phyloP scores from a whole-genome alignment of 2,888 invertebrate genomes.

The Muscina levida region DNA sequence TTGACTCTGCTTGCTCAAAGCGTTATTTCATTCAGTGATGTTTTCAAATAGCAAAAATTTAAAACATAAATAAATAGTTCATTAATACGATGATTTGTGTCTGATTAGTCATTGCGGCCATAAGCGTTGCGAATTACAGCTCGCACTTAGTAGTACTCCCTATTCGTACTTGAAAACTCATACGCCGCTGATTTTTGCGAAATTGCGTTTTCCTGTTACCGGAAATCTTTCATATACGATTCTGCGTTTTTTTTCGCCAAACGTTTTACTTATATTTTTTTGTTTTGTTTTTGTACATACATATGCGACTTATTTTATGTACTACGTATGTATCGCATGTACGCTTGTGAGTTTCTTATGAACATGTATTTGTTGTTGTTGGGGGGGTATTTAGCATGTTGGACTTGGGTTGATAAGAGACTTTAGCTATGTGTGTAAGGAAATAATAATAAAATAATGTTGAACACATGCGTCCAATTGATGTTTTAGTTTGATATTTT shows the following conservation, averaged over 20 bases:
- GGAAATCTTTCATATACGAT: slow-evolving; percentile 53
- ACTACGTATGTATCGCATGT: neutral
- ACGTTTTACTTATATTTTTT: slow-evolving; percentile 25
- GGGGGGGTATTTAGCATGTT: too few species aligned
- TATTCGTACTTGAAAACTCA: too few species aligned
- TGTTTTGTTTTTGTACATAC: slow-evolving; percentile 8
- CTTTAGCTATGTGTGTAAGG: slow-evolving; percentile 9
- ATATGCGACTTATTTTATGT: slow-evolving; percentile 11
- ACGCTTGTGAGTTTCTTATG: slow-evolving; percentile 1
- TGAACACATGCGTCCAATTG: slow-evolving; percentile 37
- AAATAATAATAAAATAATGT: slow-evolving; percentile 41
- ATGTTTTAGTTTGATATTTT: slow-evolving; percentile 38
- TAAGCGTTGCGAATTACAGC: too few species aligned
- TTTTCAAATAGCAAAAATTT: neutral
- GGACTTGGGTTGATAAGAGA: slow-evolving; percentile 58
- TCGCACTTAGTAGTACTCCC: too few species aligned
- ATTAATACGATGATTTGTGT: neutral
- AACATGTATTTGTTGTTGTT: too few species aligned
- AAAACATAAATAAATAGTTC: neutral
- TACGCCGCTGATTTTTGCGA: slow-evolving; percentile 37
- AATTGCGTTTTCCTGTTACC: slow-evolving; percentile 56
- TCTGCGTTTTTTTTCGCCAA: slow-evolving; percentile 42
- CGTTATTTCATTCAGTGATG: slow-evolving; percentile 11
- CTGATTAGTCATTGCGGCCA: slow-evolving; percentile 2
- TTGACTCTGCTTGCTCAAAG: slow-evolving; percentile 16